Evolutionary conservation across 2,797 vertebrate species (phyloP), one percentile per base, ranked within the genome.

Genomic region (Intellagama lesueurii): DNA sequence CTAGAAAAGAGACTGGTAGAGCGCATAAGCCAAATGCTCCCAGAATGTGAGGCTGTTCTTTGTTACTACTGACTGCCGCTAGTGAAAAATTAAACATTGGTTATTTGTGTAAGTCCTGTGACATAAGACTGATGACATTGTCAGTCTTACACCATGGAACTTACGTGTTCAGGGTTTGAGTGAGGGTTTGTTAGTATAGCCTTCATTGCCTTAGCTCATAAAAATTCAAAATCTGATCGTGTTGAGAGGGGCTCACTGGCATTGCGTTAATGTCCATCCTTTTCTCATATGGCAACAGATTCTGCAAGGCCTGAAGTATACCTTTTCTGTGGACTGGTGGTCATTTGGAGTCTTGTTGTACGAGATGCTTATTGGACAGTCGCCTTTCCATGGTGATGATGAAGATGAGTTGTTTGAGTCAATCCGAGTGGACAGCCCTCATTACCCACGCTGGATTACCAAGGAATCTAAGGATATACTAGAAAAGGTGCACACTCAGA

Each of bases 291-390:
- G 0, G 1, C 70, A 47, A 87, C 91, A 99, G 99, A 99, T 99
- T 94, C 96, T 99, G 85, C 96, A 98, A 32, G 99, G 99, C 30
- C 96, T 98, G 91, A 98, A 98, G 92, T 99, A 99, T 96, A 98
- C 98, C 0, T 99, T 99, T 97, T 99, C 99, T 0, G 99, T 99
- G 92, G 99, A 99, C 97, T 99, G 99, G 99, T 99, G 99, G 99
- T 99, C 99, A 0, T 99, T 99, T 0, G 99, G 98, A n/a, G 99
- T 99, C 89, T 97, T 99, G 81, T 97, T 99, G 8, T 99, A 99
- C 0, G 99, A 99, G 96, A 99, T 99, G 99, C 97, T 99, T 87
- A 99, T 99, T 69, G 99, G 99, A 68, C 99, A 99, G 93, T 99
- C 99, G 1, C 99, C 99, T 0, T 99, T 99, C 97, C 99, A 99